A percentile compares a stretch with the other conserved stretches of the same genome.
Evolutionary conservation across 23 tunicate genomes (phyloP).

Genomic region (Halocynthia roretzi): DNA sequence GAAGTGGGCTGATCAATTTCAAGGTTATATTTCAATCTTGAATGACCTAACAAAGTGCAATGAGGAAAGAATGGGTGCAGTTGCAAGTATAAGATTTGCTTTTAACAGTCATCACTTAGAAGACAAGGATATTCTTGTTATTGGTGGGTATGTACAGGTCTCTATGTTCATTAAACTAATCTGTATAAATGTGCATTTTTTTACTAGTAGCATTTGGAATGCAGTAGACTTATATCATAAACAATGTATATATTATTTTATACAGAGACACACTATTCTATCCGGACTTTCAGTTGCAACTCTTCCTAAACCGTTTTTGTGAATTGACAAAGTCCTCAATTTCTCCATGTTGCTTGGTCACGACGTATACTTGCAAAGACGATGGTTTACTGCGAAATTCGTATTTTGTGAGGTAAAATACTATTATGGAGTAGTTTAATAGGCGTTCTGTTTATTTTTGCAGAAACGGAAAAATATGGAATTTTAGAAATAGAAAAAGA

Average conservation of each 20-base stretch:
- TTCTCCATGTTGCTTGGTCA: constrained; percentile 25
- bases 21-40: constrained; percentile 35
- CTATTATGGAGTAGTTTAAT: too few relatives aligned
- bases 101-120: constrained; percentile 13
- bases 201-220: not conserved
- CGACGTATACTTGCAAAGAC: constrained; percentile 44
- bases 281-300: constrained; percentile 33
- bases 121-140: constrained; percentile 31
- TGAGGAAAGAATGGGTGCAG: constrained; percentile 71
- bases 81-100: constrained; percentile 48
- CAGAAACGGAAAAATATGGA: constrained; percentile 57
- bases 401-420: too few relatives aligned
- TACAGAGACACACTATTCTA: constrained; percentile 65
- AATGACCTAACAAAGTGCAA: constrained; percentile 49
- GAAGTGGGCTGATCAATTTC: constrained; percentile 27
- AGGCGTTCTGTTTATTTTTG: not conserved
- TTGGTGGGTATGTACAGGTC: constrained; percentile 52
- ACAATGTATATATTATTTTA: not conserved
- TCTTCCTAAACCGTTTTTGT: too few relatives aligned
- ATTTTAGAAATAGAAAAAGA: constrained; percentile 50
- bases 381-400: constrained; percentile 9
- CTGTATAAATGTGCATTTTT: not conserved
- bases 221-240: not conserved
- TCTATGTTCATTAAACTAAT: not conserved
- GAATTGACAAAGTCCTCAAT: too few relatives aligned